Base-by-base conservation (phyloP, 2,888 invertebrate species). In the Eupithecia vulgata region DNA sequence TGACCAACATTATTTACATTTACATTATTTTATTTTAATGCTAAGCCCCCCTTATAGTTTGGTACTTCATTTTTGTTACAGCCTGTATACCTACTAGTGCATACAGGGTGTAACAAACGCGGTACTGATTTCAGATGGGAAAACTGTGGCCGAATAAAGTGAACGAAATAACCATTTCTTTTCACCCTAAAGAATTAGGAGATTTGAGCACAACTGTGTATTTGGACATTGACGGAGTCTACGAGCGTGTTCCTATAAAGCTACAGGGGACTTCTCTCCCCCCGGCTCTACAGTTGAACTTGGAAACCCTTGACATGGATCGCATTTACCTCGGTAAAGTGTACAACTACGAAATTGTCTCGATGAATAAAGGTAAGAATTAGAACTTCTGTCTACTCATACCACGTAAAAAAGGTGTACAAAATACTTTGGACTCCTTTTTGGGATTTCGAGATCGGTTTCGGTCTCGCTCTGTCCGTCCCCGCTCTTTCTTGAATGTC, bases 341-440 rank as follows among this genome's bases (percentile, higher is more conserved):
- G 30, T 95, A 96, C 82, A 90, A 95, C 79, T 96, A 95, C 80
- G 96, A 96, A 92, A 90, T 96, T 34, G 91, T 95, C 21, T 94
- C 94, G 34, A 90, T 88, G n/a, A 95, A 95, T 83, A 94, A 90
- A 89, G 95, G 95, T 95, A 86, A 40, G 62, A 40, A 12, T 72
- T 67, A 12, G 35, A 40, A 52, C 21, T 25, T 57, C 25, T 25
- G 1, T 57, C 5, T 25, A 25, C 57, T 13, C 8, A 57, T 12
- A 0, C 21, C 25, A 25, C n/a, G n/a, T n/a, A n/a, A n/a, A n/a
- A 12, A 21, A 48, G 48, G n/a, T 48, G n/a, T n/a, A 6, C 30
- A 30, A 3, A 30, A 30, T 30, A 30, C 30, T 30, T 37, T 6
- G 42, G 15, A 42, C 48, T 21, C 48, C 21, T 21, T 21, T 21